Percentiles rank a stretch among this genome's conserved stretches.
Evolutionary conservation across 2,113 vertebrate genomes (phyloP).

Genomic region (Tretioscincus oriximinensis): DNA sequence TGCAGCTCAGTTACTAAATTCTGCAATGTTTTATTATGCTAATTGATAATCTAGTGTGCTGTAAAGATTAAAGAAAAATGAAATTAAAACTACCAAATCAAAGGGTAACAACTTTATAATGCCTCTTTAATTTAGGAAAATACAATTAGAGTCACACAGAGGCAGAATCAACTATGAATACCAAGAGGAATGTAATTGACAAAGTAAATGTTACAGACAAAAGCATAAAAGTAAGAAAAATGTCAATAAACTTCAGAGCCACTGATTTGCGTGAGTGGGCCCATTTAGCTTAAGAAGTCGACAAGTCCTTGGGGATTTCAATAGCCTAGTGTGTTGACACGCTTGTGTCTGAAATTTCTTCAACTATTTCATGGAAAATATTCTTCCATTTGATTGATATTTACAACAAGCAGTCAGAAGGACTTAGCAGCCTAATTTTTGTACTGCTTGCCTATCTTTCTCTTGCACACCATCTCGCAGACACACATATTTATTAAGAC

Average conservation of each 20-base stretch:
- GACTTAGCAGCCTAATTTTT: not conserved
- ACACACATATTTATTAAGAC: not conserved
- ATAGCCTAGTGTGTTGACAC: slow-evolving; percentile 31
- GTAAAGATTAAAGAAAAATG: slow-evolving; percentile 77
- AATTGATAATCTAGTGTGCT: slow-evolving; percentile 73
- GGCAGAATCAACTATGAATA: slow-evolving; percentile 73
- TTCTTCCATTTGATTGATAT: slow-evolving; percentile 14
- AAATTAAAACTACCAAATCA: slow-evolving; percentile 79
- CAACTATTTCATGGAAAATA: slow-evolving; percentile 29
- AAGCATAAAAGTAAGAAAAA: slow-evolving; percentile 58
- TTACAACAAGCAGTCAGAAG: not conserved
- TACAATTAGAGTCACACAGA: slow-evolving; percentile 76
- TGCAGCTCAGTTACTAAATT: slow-evolving; percentile 64
- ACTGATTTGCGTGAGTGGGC: slow-evolving; percentile 41
- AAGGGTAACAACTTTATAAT: slow-evolving; percentile 81
- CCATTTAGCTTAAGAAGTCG: slow-evolving; percentile 24
- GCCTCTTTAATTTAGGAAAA: slow-evolving; percentile 78
- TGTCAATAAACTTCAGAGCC: slow-evolving; percentile 51
- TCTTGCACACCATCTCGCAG: too few relatives aligned
- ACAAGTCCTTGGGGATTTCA: slow-evolving; percentile 34
- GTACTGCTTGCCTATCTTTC: not conserved
- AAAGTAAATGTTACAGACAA: slow-evolving; percentile 68
- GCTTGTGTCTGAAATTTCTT: slow-evolving; percentile 39
- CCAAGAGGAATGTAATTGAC: slow-evolving; percentile 69
- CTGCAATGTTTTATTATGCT: slow-evolving; percentile 75